phyloP scores from a whole-genome alignment of 2,888 invertebrate genomes.

The Drosophila peninsularis region DNA sequence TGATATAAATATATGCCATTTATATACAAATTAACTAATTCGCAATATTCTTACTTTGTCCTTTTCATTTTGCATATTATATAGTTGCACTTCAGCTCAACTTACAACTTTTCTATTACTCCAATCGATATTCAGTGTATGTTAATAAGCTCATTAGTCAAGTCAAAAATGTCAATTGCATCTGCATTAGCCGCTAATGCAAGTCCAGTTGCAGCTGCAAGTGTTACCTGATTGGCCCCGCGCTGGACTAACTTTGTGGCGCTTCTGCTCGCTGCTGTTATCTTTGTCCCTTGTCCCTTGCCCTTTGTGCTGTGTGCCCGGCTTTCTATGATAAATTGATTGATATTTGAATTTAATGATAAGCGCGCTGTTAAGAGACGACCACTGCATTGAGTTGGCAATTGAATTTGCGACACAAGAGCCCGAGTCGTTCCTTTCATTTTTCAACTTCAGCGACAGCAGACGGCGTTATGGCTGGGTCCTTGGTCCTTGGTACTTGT shows the following conservation, averaged over 20 bases:
- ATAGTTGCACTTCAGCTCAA: not conserved
- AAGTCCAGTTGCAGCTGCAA: constrained; percentile 15
- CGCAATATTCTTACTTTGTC: too few relatives aligned
- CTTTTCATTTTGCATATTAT: not conserved
- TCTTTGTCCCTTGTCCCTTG: constrained; percentile 2
- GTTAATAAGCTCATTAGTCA: constrained; percentile 42
- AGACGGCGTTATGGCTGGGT: constrained; percentile 29
- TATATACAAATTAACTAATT: too few relatives aligned
- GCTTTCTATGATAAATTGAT: constrained; percentile 76
- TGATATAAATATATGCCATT: too few relatives aligned
- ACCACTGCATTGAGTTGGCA: constrained; percentile 53
- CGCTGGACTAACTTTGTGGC: constrained; percentile 4
- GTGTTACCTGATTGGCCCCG: constrained; percentile 28
- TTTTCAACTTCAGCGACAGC: constrained; percentile 71
- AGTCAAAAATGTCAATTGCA: constrained; percentile 43
- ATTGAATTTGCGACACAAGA: constrained; percentile 64
- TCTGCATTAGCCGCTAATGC: constrained; percentile 23
- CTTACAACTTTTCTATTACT: not conserved
- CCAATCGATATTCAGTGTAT: constrained; percentile 1
- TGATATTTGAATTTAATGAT: constrained; percentile 79
- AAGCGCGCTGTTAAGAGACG: constrained; percentile 52
- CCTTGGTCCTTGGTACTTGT: constrained; percentile 7
- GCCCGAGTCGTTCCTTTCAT: constrained; percentile 44
- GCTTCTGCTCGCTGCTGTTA: constrained; percentile 1
- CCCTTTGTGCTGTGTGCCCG: constrained; percentile 1